These are phyloP conservation scores for Coelinius sp. DNA, from an alignment of 2,888 invertebrate species.

Conservation along the genomic window DNA sequence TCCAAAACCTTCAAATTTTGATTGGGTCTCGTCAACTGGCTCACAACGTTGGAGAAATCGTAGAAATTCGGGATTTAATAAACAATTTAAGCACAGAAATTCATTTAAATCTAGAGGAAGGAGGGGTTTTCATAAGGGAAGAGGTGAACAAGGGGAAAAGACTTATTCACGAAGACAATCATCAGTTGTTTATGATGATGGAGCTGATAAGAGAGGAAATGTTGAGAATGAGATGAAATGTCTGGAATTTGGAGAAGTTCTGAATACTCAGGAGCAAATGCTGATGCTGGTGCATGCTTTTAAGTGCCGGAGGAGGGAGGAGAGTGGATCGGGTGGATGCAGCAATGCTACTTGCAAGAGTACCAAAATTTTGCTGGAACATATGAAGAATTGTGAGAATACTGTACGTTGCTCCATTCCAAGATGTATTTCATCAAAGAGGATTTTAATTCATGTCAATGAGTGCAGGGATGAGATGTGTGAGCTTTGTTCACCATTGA, in stretches of 20 bases:
- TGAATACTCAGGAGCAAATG: neutral
- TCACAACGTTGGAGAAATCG: neutral
- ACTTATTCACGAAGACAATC: no score
- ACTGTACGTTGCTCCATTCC: neutral
- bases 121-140: no score
- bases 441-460: neutral
- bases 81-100: neutral
- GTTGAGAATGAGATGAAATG: neutral
- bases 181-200: no score
- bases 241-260: no score
- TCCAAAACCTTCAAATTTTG: neutral
- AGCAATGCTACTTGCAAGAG: neutral
- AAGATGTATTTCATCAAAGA: neutral
- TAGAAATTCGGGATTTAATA: neutral
- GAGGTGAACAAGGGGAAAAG: no score
- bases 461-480: neutral
- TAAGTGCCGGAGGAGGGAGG: neutral
- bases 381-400: neutral
- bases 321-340: neutral
- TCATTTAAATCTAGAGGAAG: neutral
- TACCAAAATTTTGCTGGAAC: neutral
- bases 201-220: neutral
- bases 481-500: neutral
- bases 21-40: neutral
- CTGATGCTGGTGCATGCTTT: neutral